These are phyloP conservation scores for Spinibarbus caldwelli DNA, from an alignment of 2,797 vertebrate species.

Conservation along the genomic window DNA sequence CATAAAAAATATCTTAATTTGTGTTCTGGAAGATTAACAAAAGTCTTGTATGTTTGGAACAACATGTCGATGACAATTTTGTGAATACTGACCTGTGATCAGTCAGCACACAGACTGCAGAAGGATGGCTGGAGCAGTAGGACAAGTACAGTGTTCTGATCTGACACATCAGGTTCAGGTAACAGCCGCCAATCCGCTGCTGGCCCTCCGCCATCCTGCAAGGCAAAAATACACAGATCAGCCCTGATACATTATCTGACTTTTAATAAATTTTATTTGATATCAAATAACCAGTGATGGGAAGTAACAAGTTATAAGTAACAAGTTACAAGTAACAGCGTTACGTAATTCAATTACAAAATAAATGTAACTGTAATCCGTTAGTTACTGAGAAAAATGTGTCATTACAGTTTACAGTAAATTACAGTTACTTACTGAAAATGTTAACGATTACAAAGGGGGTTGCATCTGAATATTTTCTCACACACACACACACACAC, in stretches of 20 bases:
- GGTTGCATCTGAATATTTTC: no score
- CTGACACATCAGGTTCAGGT: conserved; percentile 89
- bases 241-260: neutral
- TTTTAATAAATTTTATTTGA: neutral
- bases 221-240: conserved; percentile 22
- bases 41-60: no score
- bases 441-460: no score
- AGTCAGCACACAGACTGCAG: conserved; percentile 92
- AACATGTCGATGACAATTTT: neutral
- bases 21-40: neutral
- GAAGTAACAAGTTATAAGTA: no score
- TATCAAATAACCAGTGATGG: neutral
- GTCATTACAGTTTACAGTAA: no score
- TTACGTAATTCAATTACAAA: neutral
- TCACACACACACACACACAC: no score
- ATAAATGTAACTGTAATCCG: neutral
- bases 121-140: conserved; percentile 95
- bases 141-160: conserved; percentile 90
- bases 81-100: conserved; percentile 87
- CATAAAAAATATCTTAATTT: neutral
- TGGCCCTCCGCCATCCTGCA: conserved; percentile 89
- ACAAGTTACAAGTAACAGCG: neutral
- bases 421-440: no score
- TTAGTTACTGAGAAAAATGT: neutral
- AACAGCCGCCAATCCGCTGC: conserved; percentile 91